phyloP scores from a whole-genome alignment of 2,888 invertebrate species.

The Dasysyrphus albostriatus region DNA sequence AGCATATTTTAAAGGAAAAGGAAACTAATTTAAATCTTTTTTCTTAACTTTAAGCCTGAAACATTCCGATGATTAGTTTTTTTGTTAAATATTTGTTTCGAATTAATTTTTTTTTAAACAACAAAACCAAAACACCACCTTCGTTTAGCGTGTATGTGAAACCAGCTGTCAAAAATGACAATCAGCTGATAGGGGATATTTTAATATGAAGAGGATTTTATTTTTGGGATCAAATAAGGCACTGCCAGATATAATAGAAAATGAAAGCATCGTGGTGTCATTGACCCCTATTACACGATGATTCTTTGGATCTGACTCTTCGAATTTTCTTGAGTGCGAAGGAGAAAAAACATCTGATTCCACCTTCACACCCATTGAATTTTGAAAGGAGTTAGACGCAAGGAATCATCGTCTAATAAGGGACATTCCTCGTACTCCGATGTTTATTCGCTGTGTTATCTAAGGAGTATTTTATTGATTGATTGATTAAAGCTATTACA shows the following conservation, averaged over 20 bases:
- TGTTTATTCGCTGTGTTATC: too few relatives aligned
- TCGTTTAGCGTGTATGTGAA: constrained; percentile 39
- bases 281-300: too few relatives aligned
- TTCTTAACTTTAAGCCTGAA: constrained; percentile 46
- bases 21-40: constrained; percentile 34
- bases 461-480: too few relatives aligned
- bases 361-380: too few relatives aligned
- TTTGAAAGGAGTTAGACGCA: too few relatives aligned
- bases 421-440: too few relatives aligned
- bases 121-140: constrained; percentile 61
- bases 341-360: too few relatives aligned
- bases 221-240: not conserved
- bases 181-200: constrained; percentile 53
- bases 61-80: constrained; percentile 45
- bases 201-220: not conserved
- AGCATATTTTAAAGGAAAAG: constrained; percentile 77
- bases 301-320: too few relatives aligned
- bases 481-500: too few relatives aligned
- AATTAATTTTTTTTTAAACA: constrained; percentile 39
- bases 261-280: too few relatives aligned
- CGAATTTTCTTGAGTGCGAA: too few relatives aligned
- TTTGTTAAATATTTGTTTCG: constrained; percentile 7
- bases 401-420: too few relatives aligned
- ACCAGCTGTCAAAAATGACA: constrained; percentile 53
- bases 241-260: constrained; percentile 18